Evolutionary conservation across 2,113 vertebrate genomes (phyloP), one percentile per base, ranked within the genome.

Genomic region (Oryzias celebensis): DNA sequence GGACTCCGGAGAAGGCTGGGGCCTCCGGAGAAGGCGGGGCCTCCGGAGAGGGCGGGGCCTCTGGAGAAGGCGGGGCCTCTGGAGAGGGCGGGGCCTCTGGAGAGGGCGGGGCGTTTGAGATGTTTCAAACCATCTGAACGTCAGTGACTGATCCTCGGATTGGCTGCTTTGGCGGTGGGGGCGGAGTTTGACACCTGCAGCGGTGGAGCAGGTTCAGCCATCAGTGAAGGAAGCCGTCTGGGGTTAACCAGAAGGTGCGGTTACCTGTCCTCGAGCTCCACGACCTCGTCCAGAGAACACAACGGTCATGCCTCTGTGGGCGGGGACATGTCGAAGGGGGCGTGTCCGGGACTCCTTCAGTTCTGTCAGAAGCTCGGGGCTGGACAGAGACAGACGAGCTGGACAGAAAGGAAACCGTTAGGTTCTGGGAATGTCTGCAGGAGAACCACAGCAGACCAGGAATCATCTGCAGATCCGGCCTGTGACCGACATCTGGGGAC

Each of bases 221-320:
- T 13, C 31, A 10, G 8, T 36, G 36, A 10, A 36, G 36, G 8
- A 36, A 10, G 31, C 31, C 8, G 28, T 31, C 28, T 6, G 8
- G 31, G 31, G 0, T 2, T 8, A 10, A 36, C 8, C 8, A 0
- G 36, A 36, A 10, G 36, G 8, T 36, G 7, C 7, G 8, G 2
- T 36, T 22, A 69, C 65, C 69, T 55, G 41, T 50, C 50, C 51
- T 46, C 1, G 7, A 12, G 18, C 23, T 57, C 41, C n/a, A 51
- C 83, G 1, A 50, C 82, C 84, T 52, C 62, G 76, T 55, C 84
- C 84, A 16, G 74, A 80, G 45, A 80, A 86, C 45, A 86, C 26
- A 0, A 66, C 81, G 58, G 82, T 87, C 68, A 80, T 24, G 1
- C 82, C 0, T 0, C 6, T 72, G 14, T 62, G 72, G 0, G 46